These are phyloP conservation scores for Xylota sylvarum DNA, from an alignment of 2,888 invertebrate species.

Conservation along the genomic window DNA sequence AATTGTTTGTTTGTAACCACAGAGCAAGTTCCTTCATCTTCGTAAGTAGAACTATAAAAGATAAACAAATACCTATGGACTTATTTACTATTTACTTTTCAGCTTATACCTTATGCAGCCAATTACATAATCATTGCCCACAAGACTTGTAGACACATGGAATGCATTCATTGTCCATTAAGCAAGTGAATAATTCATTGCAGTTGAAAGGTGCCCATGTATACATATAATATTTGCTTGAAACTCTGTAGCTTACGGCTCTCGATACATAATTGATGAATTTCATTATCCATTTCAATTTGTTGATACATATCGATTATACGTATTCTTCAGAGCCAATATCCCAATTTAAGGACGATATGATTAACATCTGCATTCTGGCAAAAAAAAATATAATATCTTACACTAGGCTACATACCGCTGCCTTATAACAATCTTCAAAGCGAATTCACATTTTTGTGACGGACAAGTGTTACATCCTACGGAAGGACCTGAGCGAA, in stretches of 20 bases:
- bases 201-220: not conserved
- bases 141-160: not conserved
- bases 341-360: not conserved
- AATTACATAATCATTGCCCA: not conserved
- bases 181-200: not conserved
- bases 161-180: not conserved
- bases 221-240: not conserved
- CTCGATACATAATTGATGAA: not conserved
- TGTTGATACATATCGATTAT: not conserved
- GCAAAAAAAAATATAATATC: not conserved
- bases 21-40: too few species aligned
- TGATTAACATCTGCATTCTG: not conserved
- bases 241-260: not conserved
- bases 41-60: too few species aligned
- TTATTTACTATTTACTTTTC: too few species aligned
- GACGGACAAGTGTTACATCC: conserved; percentile 60
- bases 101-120: too few species aligned
- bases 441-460: conserved; percentile 20
- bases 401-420: not conserved
- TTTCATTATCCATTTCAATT: not conserved
- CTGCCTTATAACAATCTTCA: not conserved
- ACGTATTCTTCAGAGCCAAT: not conserved
- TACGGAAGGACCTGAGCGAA: conserved; percentile 34
- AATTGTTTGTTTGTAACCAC: too few species aligned
- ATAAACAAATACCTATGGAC: too few species aligned